Evolutionary conservation across 2,113 vertebrate genomes (phyloP).

Genomic region (Myanophis thanlyinensis): DNA sequence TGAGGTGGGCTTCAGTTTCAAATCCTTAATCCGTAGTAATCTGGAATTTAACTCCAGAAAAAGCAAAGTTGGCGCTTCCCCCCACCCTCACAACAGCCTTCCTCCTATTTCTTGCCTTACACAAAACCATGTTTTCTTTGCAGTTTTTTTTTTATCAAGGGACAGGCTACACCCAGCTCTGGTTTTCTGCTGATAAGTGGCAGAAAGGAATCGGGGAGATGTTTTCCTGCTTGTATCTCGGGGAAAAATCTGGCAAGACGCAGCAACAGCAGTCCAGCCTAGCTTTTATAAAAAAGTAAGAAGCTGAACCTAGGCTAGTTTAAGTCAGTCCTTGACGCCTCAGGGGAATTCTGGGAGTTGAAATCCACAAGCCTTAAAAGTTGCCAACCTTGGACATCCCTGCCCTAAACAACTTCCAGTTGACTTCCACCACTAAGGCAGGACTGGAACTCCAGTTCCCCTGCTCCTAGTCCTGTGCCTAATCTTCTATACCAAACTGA

Average conservation of each 20-base stretch:
- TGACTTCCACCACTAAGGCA: background rate
- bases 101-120: background rate
- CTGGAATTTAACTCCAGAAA: background rate
- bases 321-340: background rate
- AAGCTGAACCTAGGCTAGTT: background rate
- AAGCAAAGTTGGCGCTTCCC: background rate
- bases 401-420: background rate
- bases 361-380: background rate
- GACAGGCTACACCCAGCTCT: background rate
- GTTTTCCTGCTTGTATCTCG: background rate
- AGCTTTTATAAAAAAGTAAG: background rate
- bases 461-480: background rate
- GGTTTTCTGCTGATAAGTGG: background rate
- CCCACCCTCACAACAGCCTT: too few relatives aligned
- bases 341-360: background rate
- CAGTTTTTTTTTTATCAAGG: background rate
- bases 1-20: background rate
- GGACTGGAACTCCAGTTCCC: background rate
- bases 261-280: background rate
- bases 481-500: background rate
- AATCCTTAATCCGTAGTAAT: background rate
- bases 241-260: background rate
- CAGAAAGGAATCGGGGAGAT: background rate
- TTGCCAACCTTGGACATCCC: background rate
- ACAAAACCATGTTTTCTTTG: background rate